Evolutionary conservation across 2,797 vertebrate genomes (phyloP), one percentile per base, ranked within the genome.

Genomic region (Miichthys miiuy): DNA sequence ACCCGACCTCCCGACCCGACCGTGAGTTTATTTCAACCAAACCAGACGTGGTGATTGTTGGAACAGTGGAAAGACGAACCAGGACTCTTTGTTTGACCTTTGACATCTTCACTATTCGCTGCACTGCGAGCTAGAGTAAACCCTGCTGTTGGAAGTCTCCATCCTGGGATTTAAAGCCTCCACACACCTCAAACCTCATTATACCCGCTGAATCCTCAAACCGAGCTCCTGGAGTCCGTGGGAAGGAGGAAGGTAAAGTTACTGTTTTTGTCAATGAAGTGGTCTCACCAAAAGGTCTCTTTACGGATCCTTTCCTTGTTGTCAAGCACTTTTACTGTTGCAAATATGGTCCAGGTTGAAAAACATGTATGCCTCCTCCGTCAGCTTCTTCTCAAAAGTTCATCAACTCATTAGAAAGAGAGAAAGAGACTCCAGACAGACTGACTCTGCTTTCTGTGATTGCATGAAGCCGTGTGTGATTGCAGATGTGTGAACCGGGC

Each of bases 141-240:
- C 69, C 65, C 71, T 2, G 38, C 63, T 1, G 27, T 16, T 10
- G 41, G 61, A n/a, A n/a, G n/a, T n/a, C n/a, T 10, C 1, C 1
- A 67, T 27, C 56, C 9, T 3, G 47, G 61, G 72, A 64, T n/a
- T 76, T 42, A 66, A 21, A 68, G 38, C 34, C 62, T 41, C 42
- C 65, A 2, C 65, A 25, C 20, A 11, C 62, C 68, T 65, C 38
- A 38, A 13, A 52, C 30, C 48, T 63, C 77, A 34, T 77, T 54
- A 65, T 48, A 61, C 34, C 2, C 2, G 1, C 18, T 60, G 42
- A 38, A 16, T 71, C 67, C 64, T 68, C 69, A 57, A 21, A 65
- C 56, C 48, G 14, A 1, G 44, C 18, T 30, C 10, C 1, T 55
- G 1, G 1, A 4, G 46, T 18, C 17, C 17, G 11, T 21, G 47